These are phyloP conservation scores for Melipona quadrifasciata DNA, from an alignment of 1,140 invertebrate species.

Conservation along the genomic window DNA sequence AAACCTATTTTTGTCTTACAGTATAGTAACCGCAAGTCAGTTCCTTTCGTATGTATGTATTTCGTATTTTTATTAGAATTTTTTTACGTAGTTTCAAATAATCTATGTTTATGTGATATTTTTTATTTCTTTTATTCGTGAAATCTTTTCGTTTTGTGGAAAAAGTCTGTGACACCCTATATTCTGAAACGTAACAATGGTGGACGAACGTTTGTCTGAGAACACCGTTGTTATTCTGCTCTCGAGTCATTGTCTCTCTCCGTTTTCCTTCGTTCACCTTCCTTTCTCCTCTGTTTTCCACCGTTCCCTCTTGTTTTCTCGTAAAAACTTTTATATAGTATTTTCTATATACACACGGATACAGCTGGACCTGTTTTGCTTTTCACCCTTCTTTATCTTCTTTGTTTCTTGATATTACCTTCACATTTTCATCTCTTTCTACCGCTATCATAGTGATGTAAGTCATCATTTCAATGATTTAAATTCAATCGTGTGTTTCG, in stretches of 20 bases:
- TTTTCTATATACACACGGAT: slow-evolving; percentile 53
- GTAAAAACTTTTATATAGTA: slow-evolving; percentile 38
- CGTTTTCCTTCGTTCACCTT: neutral
- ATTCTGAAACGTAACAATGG: slow-evolving; percentile 19
- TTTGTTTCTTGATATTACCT: no score
- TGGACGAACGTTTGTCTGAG: slow-evolving; percentile 30
- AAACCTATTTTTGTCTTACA: no score
- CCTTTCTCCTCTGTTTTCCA: no score
- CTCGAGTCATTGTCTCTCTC: slow-evolving; percentile 8
- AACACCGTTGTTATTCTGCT: slow-evolving; percentile 10
- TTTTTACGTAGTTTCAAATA: neutral
- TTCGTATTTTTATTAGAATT: neutral
- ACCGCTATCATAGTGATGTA: neutral
- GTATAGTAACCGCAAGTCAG: no score
- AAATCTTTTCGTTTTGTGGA: neutral
- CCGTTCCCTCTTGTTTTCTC: neutral
- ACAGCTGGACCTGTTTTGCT: slow-evolving; percentile 4
- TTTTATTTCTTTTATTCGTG: neutral
- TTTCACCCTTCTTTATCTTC: neutral
- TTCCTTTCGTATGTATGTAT: no score
- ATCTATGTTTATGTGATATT: neutral
- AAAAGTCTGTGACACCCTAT: neutral
- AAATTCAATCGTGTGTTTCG: neutral
- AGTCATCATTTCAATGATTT: neutral
- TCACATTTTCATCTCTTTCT: neutral